A percentile compares a stretch with the other conserved stretches of the same genome.
Evolutionary conservation across 2,797 vertebrate species (phyloP).

Genomic region (Malurus splendens): DNA sequence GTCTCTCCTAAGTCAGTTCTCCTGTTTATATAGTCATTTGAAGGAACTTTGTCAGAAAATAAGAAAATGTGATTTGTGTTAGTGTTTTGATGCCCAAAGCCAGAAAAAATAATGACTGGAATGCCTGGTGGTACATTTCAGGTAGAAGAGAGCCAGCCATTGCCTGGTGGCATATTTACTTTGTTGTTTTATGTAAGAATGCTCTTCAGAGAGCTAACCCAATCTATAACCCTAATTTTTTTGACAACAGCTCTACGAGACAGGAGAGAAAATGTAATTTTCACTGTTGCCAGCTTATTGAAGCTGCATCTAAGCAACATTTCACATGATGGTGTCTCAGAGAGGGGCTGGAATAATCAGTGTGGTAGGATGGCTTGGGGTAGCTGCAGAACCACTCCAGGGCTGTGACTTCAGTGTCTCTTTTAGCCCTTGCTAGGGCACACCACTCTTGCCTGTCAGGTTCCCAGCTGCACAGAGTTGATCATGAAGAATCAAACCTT

Average conservation of each 20-base stretch:
- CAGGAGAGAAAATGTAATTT: neutral
- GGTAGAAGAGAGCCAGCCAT: neutral
- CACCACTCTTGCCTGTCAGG: neutral
- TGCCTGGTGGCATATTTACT: neutral
- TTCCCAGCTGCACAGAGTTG: neutral
- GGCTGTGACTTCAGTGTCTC: neutral
- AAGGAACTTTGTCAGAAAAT: neutral
- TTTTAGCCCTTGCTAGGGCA: neutral
- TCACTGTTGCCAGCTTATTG: neutral
- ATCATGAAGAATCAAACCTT: neutral
- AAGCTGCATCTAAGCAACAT: neutral
- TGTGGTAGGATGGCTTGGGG: accelerated
- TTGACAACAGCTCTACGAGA: neutral
- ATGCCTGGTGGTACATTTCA: neutral
- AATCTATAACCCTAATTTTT: neutral
- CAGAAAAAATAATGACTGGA: neutral
- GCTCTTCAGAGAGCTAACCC: neutral
- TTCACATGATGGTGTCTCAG: neutral
- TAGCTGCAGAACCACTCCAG: neutral
- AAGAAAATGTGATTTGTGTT: neutral
- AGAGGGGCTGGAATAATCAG: accelerated
- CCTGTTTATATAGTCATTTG: neutral
- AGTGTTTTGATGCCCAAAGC: neutral
- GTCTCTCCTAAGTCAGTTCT: neutral
- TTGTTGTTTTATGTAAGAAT: neutral